A percentile compares a stretch with the other conserved stretches of the same genome.
These are phyloP conservation scores for Helicolenus hilgendorfi DNA, from an alignment of 2,797 vertebrate species.

Conservation along the genomic window DNA sequence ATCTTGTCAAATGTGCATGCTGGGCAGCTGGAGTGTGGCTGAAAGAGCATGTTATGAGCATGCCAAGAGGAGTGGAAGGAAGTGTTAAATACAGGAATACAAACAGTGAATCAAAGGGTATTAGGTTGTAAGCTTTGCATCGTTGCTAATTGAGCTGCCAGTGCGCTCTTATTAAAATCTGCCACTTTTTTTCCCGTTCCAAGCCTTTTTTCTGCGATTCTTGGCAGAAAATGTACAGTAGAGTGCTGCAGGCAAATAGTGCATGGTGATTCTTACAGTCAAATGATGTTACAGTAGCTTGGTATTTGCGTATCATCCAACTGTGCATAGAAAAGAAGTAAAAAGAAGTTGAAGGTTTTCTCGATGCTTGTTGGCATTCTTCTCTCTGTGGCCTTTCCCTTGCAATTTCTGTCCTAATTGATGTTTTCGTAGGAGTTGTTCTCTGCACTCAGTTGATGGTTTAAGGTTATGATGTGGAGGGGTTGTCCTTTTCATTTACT, in stretches of 20 bases:
- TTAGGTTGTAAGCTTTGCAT: conserved; percentile 73
- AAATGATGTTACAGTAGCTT: conserved; percentile 39
- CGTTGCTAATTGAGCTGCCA: conserved; percentile 75
- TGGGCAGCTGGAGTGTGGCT: conserved; percentile 59
- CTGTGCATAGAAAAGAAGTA: conserved; percentile 1
- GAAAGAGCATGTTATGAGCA: conserved; percentile 52
- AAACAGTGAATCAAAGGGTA: conserved; percentile 76
- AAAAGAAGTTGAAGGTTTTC: conserved; percentile 16
- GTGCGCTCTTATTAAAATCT: conserved; percentile 64
- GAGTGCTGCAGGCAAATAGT: conserved; percentile 30
- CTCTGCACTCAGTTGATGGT: not conserved
- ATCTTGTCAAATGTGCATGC: conserved; percentile 65
- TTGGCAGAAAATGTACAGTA: conserved; percentile 55
- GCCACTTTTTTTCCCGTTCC: conserved; percentile 32
- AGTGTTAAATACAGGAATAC: conserved; percentile 60
- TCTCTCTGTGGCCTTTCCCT: not conserved
- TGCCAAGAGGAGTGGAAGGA: conserved; percentile 59
- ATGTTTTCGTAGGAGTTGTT: conserved; percentile 6
- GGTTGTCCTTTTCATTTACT: conserved; percentile 22
- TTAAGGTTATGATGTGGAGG: not conserved
- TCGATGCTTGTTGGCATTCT: not conserved
- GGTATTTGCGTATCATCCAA: conserved; percentile 28
- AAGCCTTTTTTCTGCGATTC: conserved; percentile 36
- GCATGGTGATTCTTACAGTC: conserved; percentile 25
- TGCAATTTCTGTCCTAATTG: not conserved